These are phyloP conservation scores for Perccottus glenii DNA, from an alignment of 2,113 vertebrate genomes.

Conservation along the genomic window DNA sequence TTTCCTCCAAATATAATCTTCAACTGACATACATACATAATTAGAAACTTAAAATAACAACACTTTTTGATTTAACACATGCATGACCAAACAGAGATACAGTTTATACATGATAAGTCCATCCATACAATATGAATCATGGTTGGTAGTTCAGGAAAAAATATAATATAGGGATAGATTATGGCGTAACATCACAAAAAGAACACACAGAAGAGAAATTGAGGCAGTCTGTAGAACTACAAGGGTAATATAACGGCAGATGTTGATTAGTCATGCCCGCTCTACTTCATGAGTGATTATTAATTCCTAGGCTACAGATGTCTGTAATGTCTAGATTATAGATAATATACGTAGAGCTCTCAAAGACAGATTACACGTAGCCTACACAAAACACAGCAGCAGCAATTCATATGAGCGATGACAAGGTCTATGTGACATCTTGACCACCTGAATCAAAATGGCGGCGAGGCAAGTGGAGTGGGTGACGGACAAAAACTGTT, in stretches of 20 bases:
- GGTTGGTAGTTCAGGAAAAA: constrained; percentile 21
- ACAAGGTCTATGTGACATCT: constrained; percentile 60
- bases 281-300: constrained; percentile 75
- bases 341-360: constrained; percentile 75
- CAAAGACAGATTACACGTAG: constrained; percentile 70
- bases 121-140: constrained; percentile 30
- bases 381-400: constrained; percentile 74
- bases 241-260: constrained; percentile 65
- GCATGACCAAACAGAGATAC: constrained; percentile 30
- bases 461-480: constrained; percentile 40
- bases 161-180: constrained; percentile 7
- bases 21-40: constrained; percentile 19
- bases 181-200: constrained; percentile 18
- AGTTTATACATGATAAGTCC: constrained; percentile 4
- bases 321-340: constrained; percentile 71
- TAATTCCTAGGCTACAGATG: constrained; percentile 75
- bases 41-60: constrained; percentile 8
- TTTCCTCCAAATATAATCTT: background rate
- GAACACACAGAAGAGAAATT: constrained; percentile 20
- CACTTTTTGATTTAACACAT: constrained; percentile 33
- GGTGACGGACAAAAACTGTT: constrained; percentile 44
- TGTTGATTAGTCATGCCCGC: constrained; percentile 80
- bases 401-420: constrained; percentile 64
- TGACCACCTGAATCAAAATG: constrained; percentile 50
- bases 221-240: constrained; percentile 58